These are phyloP conservation scores for Indicator maculatus DNA, from an alignment of 2,113 vertebrate genomes.

Conservation along the genomic window DNA sequence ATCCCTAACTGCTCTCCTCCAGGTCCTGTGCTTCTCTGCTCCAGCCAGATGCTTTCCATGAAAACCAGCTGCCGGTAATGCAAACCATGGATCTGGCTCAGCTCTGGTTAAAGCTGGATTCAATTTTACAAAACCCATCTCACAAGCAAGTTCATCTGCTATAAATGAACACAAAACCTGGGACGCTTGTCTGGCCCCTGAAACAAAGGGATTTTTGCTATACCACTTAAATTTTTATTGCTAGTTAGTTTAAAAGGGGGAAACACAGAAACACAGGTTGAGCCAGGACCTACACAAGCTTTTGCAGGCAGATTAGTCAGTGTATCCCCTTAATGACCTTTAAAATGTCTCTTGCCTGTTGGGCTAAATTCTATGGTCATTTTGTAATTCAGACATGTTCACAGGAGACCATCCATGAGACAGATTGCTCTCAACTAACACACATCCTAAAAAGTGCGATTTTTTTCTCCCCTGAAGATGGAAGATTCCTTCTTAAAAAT, in stretches of 20 bases:
- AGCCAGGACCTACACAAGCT: neutral
- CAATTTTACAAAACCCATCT: conserved; percentile 10
- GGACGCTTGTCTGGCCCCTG: neutral
- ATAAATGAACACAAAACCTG: conserved; percentile 27
- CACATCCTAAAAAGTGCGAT: neutral
- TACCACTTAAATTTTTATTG: neutral
- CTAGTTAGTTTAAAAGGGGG: neutral
- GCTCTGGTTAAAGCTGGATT: neutral
- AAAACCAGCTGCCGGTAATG: neutral
- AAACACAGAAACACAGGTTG: neutral
- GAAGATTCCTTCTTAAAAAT: neutral
- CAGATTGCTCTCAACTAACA: neutral
- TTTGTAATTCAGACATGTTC: neutral
- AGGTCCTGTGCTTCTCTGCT: neutral
- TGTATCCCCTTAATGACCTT: neutral
- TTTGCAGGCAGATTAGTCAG: neutral
- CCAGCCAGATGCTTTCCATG: neutral
- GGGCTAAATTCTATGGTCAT: neutral
- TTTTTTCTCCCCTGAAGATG: neutral
- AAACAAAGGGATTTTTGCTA: conserved; percentile 13
- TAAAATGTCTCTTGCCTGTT: neutral
- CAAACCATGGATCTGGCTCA: neutral
- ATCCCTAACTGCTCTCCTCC: neutral
- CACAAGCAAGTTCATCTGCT: neutral
- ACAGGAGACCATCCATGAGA: neutral